These are phyloP conservation scores for Labeo rohita DNA, from an alignment of 2,113 vertebrate species.

Conservation along the genomic window DNA sequence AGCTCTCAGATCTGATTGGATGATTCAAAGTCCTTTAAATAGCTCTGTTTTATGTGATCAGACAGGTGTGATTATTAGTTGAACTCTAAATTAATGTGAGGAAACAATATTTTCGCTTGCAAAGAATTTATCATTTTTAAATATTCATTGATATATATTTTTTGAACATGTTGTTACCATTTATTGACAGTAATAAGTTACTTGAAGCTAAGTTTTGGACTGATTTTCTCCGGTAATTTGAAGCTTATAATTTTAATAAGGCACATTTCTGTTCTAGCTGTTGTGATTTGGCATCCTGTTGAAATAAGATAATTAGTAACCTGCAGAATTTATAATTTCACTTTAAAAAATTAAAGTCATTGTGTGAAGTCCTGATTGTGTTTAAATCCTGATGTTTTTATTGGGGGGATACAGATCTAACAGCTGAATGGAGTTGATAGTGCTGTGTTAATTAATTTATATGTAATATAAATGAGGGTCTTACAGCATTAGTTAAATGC, in stretches of 20 bases:
- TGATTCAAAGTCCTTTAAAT: not conserved
- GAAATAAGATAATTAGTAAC: not conserved
- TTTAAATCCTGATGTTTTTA: not conserved
- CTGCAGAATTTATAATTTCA: not conserved
- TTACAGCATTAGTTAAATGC: not conserved
- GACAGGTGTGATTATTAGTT: not conserved
- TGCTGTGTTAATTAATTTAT: not conserved
- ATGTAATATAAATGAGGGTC: not conserved
- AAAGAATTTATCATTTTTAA: no score
- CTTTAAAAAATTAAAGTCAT: not conserved
- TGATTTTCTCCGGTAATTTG: not conserved
- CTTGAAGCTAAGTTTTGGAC: not conserved
- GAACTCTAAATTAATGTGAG: not conserved
- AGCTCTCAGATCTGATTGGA: not conserved
- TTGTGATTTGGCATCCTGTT: not conserved
- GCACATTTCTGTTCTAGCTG: not conserved
- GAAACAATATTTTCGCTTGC: not conserved
- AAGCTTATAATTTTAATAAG: not conserved
- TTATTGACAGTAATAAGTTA: not conserved
- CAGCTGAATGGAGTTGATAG: not conserved
- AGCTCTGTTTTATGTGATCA: not conserved
- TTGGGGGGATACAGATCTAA: not conserved
- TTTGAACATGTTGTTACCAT: not conserved
- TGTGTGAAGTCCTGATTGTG: not conserved
- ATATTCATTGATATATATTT: not conserved